These are phyloP conservation scores for Tokudaia muenninki DNA, from an alignment of 2,797 vertebrate species.

Conservation along the genomic window DNA sequence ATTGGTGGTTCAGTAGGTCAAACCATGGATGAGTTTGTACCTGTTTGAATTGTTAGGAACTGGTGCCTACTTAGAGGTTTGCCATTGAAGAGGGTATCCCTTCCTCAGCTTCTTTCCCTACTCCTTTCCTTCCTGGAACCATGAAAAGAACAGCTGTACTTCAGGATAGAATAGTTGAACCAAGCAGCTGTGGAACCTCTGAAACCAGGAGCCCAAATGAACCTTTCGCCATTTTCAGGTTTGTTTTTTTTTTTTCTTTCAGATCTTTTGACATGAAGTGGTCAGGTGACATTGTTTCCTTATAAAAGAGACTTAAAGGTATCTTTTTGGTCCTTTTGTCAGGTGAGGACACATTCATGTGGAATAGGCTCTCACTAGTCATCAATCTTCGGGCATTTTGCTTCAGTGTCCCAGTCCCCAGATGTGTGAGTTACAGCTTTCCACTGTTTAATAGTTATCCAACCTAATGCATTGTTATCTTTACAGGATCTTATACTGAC, in stretches of 20 bases:
- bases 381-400: background rate
- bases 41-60: background rate
- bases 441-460: background rate
- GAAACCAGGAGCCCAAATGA: background rate
- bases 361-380: background rate
- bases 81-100: background rate
- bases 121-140: background rate
- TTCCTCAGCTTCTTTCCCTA: background rate
- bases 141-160: background rate
- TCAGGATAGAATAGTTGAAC: background rate
- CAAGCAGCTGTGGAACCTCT: background rate
- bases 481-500: background rate
- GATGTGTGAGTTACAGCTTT: background rate
- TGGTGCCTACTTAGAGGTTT: background rate
- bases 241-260: background rate
- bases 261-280: background rate
- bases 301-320: background rate
- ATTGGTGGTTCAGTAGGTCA: background rate
- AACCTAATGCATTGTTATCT: background rate
- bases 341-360: background rate
- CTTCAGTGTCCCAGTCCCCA: background rate
- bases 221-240: background rate
- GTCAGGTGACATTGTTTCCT: background rate
- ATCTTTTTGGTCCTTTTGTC: background rate
- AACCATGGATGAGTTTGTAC: background rate